Evolutionary conservation across 2,113 vertebrate species (phyloP).

Genomic region (Bungarus multicinctus): DNA sequence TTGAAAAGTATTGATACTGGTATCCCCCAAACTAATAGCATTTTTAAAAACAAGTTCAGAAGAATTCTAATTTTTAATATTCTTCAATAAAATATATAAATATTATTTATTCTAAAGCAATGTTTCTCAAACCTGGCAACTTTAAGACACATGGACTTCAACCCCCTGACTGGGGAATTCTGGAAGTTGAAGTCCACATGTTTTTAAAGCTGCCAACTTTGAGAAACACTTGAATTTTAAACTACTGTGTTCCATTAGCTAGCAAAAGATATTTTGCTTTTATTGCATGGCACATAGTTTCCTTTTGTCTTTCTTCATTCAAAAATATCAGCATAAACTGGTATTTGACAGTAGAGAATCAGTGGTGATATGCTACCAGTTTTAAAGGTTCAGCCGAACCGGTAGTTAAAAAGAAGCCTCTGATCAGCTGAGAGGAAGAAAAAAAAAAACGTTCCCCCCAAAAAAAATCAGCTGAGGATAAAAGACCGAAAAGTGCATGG

Average conservation of each 20-base stretch:
- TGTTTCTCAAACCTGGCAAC: not conserved
- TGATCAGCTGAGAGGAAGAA: no score
- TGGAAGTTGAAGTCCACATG: not conserved
- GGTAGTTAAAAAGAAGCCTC: no score
- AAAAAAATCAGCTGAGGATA: no score
- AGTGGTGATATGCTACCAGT: no score
- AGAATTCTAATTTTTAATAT: not conserved
- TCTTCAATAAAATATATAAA: not conserved
- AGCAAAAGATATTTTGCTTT: not conserved
- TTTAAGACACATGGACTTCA: not conserved
- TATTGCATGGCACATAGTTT: not conserved
- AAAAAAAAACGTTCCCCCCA: no score
- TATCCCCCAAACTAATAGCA: not conserved
- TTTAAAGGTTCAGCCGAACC: no score
- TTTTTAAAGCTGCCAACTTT: not conserved
- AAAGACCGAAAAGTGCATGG: no score
- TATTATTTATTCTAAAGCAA: not conserved
- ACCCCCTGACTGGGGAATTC: not conserved
- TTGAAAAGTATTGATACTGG: not conserved
- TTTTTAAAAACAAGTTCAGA: not conserved
- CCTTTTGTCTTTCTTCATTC: not conserved
- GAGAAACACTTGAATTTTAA: not conserved
- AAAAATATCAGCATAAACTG: not conserved
- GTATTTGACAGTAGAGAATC: not conserved
- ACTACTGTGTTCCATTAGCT: not conserved